A percentile compares a stretch with the other conserved stretches of the same genome.
phyloP scores from a whole-genome alignment of 2,888 invertebrate genomes.

The Cetonia aurata region DNA sequence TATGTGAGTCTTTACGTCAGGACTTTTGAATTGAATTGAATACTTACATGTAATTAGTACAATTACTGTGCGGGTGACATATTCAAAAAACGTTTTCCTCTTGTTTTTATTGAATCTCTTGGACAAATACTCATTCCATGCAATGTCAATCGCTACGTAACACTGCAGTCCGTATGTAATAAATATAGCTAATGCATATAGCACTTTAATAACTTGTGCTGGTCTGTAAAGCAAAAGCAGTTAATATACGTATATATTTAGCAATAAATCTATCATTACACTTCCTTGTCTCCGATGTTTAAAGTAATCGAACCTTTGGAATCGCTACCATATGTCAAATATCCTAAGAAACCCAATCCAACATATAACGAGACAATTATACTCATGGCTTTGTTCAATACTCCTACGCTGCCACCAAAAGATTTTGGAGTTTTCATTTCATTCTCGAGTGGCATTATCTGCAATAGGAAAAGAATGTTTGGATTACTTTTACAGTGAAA shows the following conservation, averaged over 20 bases:
- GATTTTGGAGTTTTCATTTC: slow-evolving; percentile 90
- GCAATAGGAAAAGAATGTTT: slow-evolving; percentile 49
- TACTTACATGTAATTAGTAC: slow-evolving; percentile 90
- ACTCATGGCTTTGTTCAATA: slow-evolving; percentile 87
- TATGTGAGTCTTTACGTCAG: too few relatives aligned
- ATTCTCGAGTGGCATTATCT: slow-evolving; percentile 94
- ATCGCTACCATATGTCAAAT: slow-evolving; percentile 82
- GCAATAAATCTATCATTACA: slow-evolving; percentile 68
- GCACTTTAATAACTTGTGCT: slow-evolving; percentile 79
- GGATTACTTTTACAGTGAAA: not conserved
- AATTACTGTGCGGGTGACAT: slow-evolving; percentile 79
- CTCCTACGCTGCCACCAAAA: slow-evolving; percentile 86
- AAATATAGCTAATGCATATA: slow-evolving; percentile 85
- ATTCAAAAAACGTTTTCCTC: slow-evolving; percentile 79
- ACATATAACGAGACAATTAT: slow-evolving; percentile 87
- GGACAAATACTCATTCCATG: slow-evolving; percentile 85
- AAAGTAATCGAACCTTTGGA: slow-evolving; percentile 88
- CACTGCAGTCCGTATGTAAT: slow-evolving; percentile 94
- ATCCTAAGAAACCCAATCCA: slow-evolving; percentile 92
- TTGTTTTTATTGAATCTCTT: slow-evolving; percentile 73
- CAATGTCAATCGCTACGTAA: slow-evolving; percentile 94
- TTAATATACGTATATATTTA: too few relatives aligned
- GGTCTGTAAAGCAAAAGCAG: slow-evolving; percentile 67
- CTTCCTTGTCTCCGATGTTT: slow-evolving; percentile 78
- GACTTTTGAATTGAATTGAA: not conserved